phyloP scores from a whole-genome alignment of 2,797 vertebrate genomes.

The Helarctos malayanus region DNA sequence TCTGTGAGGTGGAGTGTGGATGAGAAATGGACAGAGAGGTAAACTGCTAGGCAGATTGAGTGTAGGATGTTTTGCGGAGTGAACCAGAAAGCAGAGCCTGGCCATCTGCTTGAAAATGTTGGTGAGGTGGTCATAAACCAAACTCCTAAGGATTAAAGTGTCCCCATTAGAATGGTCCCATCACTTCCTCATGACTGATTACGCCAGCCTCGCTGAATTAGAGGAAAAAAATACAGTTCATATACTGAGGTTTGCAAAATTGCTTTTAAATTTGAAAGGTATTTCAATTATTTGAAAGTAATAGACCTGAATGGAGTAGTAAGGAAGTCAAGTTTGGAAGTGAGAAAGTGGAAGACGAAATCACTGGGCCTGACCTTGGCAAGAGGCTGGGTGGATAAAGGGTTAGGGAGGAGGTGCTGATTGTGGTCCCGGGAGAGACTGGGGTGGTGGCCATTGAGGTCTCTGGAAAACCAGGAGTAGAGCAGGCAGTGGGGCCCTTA shows the following conservation, averaged over 20 bases:
- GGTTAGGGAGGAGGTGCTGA: not conserved
- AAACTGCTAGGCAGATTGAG: slow-evolving; percentile 68
- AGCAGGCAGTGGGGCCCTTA: not conserved
- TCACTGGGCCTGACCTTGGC: not conserved
- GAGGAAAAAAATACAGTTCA: not conserved
- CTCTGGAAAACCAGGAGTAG: not conserved
- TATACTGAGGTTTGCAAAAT: not conserved
- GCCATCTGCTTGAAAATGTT: slow-evolving; percentile 63
- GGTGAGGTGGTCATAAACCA: slow-evolving; percentile 47
- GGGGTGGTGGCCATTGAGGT: not conserved
- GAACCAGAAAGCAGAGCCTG: slow-evolving; percentile 60
- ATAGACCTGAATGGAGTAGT: not conserved
- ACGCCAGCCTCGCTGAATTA: not conserved
- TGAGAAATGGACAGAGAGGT: slow-evolving; percentile 52
- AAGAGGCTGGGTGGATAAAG: not conserved
- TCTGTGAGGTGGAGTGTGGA: slow-evolving; percentile 40
- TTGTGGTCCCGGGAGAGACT: not conserved
- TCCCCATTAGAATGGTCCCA: not conserved
- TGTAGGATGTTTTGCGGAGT: slow-evolving; percentile 67
- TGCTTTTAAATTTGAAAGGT: not conserved
- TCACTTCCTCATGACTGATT: not conserved
- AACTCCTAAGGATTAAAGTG: slow-evolving; percentile 32
- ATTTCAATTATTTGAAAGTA: not conserved
- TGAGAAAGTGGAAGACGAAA: not conserved
- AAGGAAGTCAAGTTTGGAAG: not conserved